Evolutionary conservation across 2,797 vertebrate species (phyloP).

Genomic region (Spinibarbus caldwelli): DNA sequence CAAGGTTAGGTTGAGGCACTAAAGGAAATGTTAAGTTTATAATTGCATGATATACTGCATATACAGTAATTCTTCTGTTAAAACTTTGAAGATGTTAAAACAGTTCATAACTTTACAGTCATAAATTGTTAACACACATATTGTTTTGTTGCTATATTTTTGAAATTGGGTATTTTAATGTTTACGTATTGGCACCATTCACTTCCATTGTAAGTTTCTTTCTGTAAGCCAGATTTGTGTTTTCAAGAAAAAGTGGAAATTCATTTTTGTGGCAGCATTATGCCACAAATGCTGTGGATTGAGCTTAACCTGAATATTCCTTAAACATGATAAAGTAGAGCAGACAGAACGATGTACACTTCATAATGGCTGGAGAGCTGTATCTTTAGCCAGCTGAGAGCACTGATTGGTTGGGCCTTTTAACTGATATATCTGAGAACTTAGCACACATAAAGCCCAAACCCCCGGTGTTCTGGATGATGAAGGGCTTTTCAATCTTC

Average conservation of each 20-base stretch:
- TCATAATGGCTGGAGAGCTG: slow-evolving; percentile 29
- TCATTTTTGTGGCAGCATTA: background rate
- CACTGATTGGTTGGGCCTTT: slow-evolving; percentile 75
- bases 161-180: background rate
- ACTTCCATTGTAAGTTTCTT: background rate
- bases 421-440: slow-evolving; percentile 77
- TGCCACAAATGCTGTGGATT: background rate
- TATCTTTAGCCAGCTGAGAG: slow-evolving; percentile 50
- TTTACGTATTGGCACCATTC: background rate
- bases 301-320: background rate
- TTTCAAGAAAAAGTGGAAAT: background rate
- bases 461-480: slow-evolving; percentile 69
- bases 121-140: no score
- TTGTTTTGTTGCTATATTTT: background rate
- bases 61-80: background rate
- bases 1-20: background rate
- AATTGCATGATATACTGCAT: no score
- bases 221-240: background rate
- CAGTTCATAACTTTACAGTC: background rate
- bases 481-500: slow-evolving; percentile 72
- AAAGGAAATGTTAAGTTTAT: background rate
- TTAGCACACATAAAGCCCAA: slow-evolving; percentile 62
- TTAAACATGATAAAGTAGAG: background rate
- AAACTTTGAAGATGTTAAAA: background rate
- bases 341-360: background rate